Evolutionary conservation across 1,140 invertebrate genomes (phyloP), one percentile per base, ranked within the genome.

Genomic region (Achatina immaculata): DNA sequence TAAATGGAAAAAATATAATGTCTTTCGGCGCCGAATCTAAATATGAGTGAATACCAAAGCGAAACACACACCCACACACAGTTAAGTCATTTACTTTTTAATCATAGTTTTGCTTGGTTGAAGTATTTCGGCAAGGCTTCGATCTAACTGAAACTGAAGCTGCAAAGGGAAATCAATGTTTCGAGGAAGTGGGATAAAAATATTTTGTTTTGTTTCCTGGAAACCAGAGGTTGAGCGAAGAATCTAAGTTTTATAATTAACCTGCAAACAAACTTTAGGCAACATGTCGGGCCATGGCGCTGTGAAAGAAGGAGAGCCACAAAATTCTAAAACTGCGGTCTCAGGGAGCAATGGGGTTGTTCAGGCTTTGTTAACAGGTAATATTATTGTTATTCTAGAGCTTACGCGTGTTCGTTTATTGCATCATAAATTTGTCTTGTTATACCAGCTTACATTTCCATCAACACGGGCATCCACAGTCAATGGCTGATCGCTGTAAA

Each of bases 341-440:
- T 28, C 40, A 36, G 24, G 78, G 58, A 80, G 78, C 40, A 88
- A 88, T 88, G 87, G 87, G 62, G 84, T 88, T 78, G 87, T 88
- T 77, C 87, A 87, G 69, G 85, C 87, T 6, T 84, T 87, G 48
- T 81, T 88, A 73, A 88, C 87, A 82, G 87, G 87, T 88, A 85
- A 72, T 45, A 51, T 36, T 38, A 66, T 69, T 78, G 43, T 72
- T 7, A n/a, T 51, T 48, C 43, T 14, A 16, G 31, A 16, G 14
- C 28, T 36, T 66, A 6, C 34, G 34, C 24, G n/a, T 6, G 16
- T 9, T 42, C 7, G 16, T 28, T 58, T 14, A 24, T 43, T 14
- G 31, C 1, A 31, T 34, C 31, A 34, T 74, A n/a, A 28, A 62
- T n/a, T 4, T 45, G 62, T 51, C 19, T 62, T 48, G n/a, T 78